Percentiles rank a stretch among this genome's conserved stretches.
Conservation (phyloP, 1,140 invertebrate species). For the Asbolus verrucosus region DNA sequence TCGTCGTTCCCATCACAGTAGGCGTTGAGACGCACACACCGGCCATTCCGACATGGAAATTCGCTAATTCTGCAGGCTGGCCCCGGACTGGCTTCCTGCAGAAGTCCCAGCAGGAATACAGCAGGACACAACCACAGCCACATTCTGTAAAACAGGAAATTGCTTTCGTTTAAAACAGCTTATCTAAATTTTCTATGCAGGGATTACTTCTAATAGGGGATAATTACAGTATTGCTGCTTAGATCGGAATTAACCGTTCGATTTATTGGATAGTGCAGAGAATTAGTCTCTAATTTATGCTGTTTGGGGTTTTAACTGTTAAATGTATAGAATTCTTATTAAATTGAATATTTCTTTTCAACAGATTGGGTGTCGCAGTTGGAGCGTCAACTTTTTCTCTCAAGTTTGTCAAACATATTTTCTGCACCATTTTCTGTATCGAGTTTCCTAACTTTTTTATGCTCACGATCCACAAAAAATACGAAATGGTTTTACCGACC, state of each 20-base stretch:
- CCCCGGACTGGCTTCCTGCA: conserved; percentile 57
- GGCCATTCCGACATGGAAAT: conserved; percentile 82
- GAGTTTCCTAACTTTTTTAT: too few species aligned
- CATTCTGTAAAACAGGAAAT: conserved; percentile 50
- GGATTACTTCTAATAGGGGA: conserved; percentile 18
- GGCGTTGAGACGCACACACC: conserved; percentile 84
- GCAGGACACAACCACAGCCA: conserved; percentile 51
- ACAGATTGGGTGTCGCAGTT: too few species aligned
- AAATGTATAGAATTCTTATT: too few species aligned
- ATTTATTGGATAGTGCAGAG: not conserved
- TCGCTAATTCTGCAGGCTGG: conserved; percentile 81
- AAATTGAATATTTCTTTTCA: too few species aligned
- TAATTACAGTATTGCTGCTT: not conserved
- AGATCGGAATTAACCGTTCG: not conserved
- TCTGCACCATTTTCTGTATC: too few species aligned
- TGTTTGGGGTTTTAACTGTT: too few species aligned
- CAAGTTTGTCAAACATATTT: too few species aligned
- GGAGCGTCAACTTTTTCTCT: too few species aligned
- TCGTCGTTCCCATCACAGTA: conserved; percentile 88
- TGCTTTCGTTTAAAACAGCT: conserved; percentile 6
- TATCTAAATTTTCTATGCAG: conserved; percentile 18
- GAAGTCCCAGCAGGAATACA: conserved; percentile 52
- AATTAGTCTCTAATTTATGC: not conserved
- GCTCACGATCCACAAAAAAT: too few species aligned
- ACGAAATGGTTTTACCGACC: too few species aligned